Conservation (phyloP, 1,140 invertebrate species). For the Drosophila pruinosa region DNA sequence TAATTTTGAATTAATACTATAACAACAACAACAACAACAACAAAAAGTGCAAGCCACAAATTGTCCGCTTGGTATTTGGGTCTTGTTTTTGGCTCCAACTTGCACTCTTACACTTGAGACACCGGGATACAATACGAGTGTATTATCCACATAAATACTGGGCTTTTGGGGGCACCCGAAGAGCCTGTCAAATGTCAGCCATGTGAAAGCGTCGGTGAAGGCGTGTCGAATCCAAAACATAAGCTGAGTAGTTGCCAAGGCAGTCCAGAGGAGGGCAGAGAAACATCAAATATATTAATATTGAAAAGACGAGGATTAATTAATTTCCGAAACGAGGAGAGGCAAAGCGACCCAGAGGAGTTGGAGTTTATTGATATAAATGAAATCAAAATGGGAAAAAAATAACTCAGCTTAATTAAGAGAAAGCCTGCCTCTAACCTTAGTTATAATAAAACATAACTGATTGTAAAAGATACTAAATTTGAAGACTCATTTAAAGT, state of each 20-base stretch:
- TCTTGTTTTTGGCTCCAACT: constrained; percentile 44
- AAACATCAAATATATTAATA: neutral
- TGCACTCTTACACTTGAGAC: constrained; percentile 34
- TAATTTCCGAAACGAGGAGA: neutral
- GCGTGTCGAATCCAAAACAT: constrained; percentile 26
- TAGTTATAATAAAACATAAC: too few species aligned
- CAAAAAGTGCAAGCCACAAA: constrained; percentile 46
- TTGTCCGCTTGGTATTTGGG: constrained; percentile 60
- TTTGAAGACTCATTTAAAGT: too few species aligned
- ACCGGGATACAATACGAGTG: neutral
- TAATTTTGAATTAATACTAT: constrained; percentile 76
- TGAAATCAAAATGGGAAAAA: neutral
- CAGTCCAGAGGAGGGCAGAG: neutral
- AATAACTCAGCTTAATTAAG: neutral
- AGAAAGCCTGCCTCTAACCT: too few species aligned
- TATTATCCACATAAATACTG: constrained; percentile 37
- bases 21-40: constrained; percentile 22
- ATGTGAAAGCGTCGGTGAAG: constrained; percentile 42
- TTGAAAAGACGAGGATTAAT: constrained; percentile 9
- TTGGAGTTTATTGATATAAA: neutral
- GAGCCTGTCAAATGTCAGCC: constrained; percentile 44
- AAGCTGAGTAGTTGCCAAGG: constrained; percentile 12
- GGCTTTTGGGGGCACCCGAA: constrained; percentile 13
- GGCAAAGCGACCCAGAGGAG: neutral
- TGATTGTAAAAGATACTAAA: too few species aligned